These are phyloP conservation scores for Drosophila kikkawai DNA, from an alignment of 1,140 invertebrate species.

Conservation along the genomic window DNA sequence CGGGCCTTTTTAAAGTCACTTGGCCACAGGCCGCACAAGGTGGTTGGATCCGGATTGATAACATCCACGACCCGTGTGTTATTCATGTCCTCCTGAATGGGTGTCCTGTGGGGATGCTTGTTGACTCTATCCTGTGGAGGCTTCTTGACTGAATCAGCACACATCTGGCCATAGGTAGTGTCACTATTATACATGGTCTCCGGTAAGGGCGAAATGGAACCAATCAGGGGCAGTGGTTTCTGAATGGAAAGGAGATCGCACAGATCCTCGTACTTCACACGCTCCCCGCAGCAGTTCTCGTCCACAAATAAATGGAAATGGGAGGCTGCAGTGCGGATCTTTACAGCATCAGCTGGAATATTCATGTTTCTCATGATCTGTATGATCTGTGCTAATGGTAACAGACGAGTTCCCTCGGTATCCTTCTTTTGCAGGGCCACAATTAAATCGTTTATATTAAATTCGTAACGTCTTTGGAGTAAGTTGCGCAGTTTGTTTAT, in stretches of 20 bases:
- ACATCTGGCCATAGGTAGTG: constrained; percentile 67
- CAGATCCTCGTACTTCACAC: constrained; percentile 58
- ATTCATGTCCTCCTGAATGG: constrained; percentile 30
- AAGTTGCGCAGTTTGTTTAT: constrained; percentile 56
- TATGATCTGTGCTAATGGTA: constrained; percentile 51
- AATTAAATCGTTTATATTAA: constrained; percentile 68
- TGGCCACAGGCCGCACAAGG: constrained; percentile 39
- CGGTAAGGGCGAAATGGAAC: constrained; percentile 44
- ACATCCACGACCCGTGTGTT: constrained; percentile 51
- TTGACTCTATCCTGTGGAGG: constrained; percentile 5
- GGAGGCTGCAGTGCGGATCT: constrained; percentile 32
- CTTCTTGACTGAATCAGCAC: constrained; percentile 54
- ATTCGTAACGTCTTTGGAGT: constrained; percentile 38
- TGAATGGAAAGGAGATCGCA: constrained; percentile 58
- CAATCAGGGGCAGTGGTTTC: constrained; percentile 38
- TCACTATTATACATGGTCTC: constrained; percentile 48
- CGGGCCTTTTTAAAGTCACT: constrained; percentile 59
- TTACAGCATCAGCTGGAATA: constrained; percentile 42
- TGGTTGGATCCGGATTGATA: constrained; percentile 44
- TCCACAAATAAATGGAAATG: constrained; percentile 59
- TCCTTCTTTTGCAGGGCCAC: constrained; percentile 54
- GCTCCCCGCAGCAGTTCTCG: constrained; percentile 46
- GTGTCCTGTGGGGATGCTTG: not conserved
- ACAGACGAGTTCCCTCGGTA: constrained; percentile 29
- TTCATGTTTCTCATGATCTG: constrained; percentile 52